Evolutionary conservation across 2,888 invertebrate genomes (phyloP).

Genomic region (Latrodectus hesperus): DNA sequence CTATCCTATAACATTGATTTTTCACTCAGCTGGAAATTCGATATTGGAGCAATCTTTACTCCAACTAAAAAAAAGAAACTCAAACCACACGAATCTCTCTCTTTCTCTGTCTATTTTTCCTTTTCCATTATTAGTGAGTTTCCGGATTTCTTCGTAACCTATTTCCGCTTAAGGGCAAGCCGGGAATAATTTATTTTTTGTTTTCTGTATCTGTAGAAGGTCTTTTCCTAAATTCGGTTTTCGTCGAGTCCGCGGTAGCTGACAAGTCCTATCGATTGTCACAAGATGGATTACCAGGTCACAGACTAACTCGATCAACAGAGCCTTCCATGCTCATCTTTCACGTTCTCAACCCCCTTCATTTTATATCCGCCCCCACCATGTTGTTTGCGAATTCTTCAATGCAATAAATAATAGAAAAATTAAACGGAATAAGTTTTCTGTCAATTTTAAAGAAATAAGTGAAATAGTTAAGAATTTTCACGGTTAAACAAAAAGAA

Average conservation of each 20-base stretch:
- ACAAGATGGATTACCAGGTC: constrained; percentile 54
- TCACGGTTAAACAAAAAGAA: no score
- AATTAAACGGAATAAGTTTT: not conserved
- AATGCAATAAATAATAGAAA: not conserved
- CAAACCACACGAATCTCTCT: not conserved
- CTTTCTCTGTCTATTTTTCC: not conserved
- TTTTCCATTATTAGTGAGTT: constrained; percentile 1
- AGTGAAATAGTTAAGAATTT: no score
- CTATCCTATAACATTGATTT: constrained; percentile 1
- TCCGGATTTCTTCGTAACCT: constrained; percentile 25
- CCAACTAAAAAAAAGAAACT: not conserved
- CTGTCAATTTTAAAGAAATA: no score
- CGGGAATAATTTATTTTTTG: constrained; percentile 20
- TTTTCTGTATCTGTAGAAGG: not conserved
- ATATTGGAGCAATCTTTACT: not conserved
- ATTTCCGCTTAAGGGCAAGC: constrained; percentile 11
- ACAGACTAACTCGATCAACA: constrained; percentile 53
- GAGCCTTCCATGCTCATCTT: constrained; percentile 25
- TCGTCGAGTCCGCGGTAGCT: constrained; percentile 38
- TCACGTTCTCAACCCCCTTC: not conserved
- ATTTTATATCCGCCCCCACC: not conserved
- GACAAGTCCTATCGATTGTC: constrained; percentile 47
- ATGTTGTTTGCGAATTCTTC: not conserved
- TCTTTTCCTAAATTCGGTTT: constrained; percentile 7
- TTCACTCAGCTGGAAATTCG: not conserved